These are phyloP conservation scores for Falco concolor DNA, from an alignment of 2,797 vertebrate species.

Conservation along the genomic window DNA sequence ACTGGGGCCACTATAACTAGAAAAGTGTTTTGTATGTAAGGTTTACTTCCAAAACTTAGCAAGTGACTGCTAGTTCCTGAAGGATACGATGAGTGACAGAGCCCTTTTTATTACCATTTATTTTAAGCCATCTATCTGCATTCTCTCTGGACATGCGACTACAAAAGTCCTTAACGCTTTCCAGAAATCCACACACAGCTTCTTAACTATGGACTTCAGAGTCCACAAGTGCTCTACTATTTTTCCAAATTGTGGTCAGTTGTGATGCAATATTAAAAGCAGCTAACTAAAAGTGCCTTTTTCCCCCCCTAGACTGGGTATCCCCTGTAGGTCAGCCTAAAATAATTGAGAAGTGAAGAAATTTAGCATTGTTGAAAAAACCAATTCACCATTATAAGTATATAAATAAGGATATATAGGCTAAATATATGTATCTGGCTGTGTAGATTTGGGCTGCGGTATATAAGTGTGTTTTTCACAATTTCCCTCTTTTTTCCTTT, in stretches of 20 bases:
- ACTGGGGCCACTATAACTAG: neutral
- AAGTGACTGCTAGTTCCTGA: neutral
- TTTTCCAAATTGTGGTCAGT: neutral
- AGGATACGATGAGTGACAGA: neutral
- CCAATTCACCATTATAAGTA: neutral
- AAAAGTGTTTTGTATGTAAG: neutral
- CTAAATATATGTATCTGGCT: neutral
- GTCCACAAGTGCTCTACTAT: neutral
- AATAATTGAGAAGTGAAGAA: neutral
- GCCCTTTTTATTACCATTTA: neutral
- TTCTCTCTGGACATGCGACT: neutral
- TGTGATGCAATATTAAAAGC: neutral
- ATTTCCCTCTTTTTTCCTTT: neutral
- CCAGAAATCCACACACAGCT: neutral
- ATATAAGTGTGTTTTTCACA: neutral
- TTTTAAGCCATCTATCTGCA: neutral
- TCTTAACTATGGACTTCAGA: neutral
- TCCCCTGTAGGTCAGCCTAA: neutral
- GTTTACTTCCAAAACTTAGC: neutral
- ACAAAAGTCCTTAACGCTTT: neutral
- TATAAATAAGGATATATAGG: neutral
- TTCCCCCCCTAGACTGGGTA: neutral
- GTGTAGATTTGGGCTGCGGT: neutral
- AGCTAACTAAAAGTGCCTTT: neutral
- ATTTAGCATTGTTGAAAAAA: neutral